Base-by-base conservation (phyloP, 2,113 vertebrate genomes). In the Mormyrus iriodes region DNA sequence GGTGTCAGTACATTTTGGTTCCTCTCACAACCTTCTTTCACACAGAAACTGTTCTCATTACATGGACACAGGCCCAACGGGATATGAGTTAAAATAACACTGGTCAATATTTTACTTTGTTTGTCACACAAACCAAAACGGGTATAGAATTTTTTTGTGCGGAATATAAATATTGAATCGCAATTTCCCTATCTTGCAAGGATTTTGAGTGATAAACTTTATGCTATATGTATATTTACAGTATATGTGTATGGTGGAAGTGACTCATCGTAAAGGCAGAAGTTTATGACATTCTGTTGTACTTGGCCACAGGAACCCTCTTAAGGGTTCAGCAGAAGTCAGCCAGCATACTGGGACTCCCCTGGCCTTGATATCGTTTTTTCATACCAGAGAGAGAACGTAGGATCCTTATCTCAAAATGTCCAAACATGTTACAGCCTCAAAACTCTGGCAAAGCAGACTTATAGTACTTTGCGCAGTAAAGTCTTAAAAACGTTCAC, bases 1-100 rank as follows among this genome's bases (percentile, higher is more conserved):
- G 84, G 76, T 65, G 1, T 31, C 73, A 90, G 91, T 89, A 89
- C 15, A 88, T 53, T 88, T 89, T 2, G 17, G 93, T 90, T 27
- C 8, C 3, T 61, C 35, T 21, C 7, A 61, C 86, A 42, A 13
- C 7, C 12, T 8, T 87, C 2, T 5, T 19, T 17, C 17, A 48
- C 4, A 35, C 48, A 88, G 13, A 44, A 39, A 42, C 21, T 55
- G 8, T 52, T 24, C 31, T 39, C 19, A 31, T 69, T 31, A 13
- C 61, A 69, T 69, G 61, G 61, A 31, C 27, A 69, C 27, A 4
- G 27, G 61, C 24, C n/a, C 61, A 65, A 27, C 10, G 24, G 58
- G 2, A 61, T 24, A n/a, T 61, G 58, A 61, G 0, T 10, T 61
- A 61, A 27, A 27, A 65, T 65, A 65, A 65, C 61, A 65, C 61